A percentile compares a stretch with the other conserved stretches of the same genome.
phyloP scores from a whole-genome alignment of 2,888 invertebrate genomes.

The Parnassius glacialis region DNA sequence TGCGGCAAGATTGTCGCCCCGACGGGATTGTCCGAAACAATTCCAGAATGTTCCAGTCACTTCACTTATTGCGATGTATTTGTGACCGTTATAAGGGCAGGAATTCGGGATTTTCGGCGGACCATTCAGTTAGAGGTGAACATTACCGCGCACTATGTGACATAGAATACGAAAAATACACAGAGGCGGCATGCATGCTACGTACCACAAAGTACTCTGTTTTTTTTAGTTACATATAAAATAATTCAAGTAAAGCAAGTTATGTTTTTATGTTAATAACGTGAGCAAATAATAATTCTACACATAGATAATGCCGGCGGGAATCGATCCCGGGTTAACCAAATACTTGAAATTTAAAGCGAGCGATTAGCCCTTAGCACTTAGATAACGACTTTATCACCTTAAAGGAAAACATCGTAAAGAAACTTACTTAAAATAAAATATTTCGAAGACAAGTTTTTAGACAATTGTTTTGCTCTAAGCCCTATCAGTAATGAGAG shows the following conservation, averaged over 20 bases:
- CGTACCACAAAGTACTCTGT: not conserved
- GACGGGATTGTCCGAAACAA: conserved; percentile 61
- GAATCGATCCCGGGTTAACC: too few species aligned
- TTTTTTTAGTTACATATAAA: conserved; percentile 8
- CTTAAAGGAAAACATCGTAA: too few species aligned
- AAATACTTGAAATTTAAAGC: too few species aligned
- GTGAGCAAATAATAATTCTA: too few species aligned
- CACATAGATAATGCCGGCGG: too few species aligned
- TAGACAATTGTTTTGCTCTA: too few species aligned
- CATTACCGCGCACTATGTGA: conserved; percentile 49
- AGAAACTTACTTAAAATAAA: too few species aligned
- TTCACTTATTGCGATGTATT: conserved; percentile 75
- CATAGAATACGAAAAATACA: conserved; percentile 20
- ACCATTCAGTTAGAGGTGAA: conserved; percentile 48
- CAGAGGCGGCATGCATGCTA: not conserved
- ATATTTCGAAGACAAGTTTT: too few species aligned
- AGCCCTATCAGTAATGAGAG: too few species aligned
- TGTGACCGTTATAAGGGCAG: conserved; percentile 51
- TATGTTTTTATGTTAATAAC: too few species aligned
- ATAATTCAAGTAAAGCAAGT: not conserved
- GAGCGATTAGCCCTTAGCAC: too few species aligned
- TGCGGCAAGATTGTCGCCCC: conserved; percentile 68
- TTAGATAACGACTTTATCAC: too few species aligned
- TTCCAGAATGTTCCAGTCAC: conserved; percentile 72
- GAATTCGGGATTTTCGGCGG: conserved; percentile 65